Evolutionary conservation across 2,888 invertebrate species (phyloP).

Genomic region (Dendrolimus pini): DNA sequence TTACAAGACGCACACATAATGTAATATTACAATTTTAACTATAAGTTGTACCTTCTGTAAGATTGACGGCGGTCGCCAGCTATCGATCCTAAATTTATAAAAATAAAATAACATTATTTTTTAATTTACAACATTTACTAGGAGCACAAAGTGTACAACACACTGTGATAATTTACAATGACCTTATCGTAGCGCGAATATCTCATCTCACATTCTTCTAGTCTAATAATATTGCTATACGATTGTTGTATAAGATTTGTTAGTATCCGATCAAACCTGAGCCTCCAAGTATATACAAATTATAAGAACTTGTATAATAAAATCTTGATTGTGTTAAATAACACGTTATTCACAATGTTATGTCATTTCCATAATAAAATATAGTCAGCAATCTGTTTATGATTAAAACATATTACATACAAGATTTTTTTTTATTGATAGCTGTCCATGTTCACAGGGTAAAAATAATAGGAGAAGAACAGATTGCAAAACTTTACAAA

Average conservation of each 20-base stretch:
- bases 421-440: too few species aligned
- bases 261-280: background rate
- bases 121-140: constrained; percentile 61
- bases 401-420: too few species aligned
- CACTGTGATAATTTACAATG: constrained; percentile 36
- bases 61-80: constrained; percentile 50
- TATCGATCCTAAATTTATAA: constrained; percentile 59
- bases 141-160: constrained; percentile 53
- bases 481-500: constrained; percentile 26
- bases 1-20: constrained; percentile 58
- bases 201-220: background rate
- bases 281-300: constrained; percentile 1
- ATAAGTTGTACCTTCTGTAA: constrained; percentile 65
- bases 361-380: too few species aligned
- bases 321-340: constrained; percentile 10
- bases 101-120: constrained; percentile 66
- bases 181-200: background rate
- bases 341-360: constrained; percentile 24
- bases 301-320: background rate
- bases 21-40: constrained; percentile 57
- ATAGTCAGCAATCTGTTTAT: too few species aligned
- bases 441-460: too few species aligned
- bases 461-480: background rate
- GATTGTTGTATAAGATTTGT: background rate
- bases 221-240: background rate